A percentile compares a stretch with the other conserved stretches of the same genome.
These are phyloP conservation scores for Morpho achilles DNA, from an alignment of 2,888 invertebrate species.

Conservation along the genomic window DNA sequence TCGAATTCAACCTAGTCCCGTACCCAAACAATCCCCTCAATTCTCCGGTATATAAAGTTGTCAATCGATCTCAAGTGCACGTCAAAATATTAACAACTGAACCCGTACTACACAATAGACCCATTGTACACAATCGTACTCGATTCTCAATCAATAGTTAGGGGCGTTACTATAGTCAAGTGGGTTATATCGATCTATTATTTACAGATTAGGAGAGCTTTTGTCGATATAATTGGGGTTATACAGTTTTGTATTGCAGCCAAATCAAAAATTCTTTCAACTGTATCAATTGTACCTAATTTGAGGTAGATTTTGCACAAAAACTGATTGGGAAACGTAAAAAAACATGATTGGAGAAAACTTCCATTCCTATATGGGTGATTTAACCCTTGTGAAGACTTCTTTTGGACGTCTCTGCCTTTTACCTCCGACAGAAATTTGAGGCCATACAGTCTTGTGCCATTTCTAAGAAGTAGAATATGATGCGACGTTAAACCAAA, in stretches of 20 bases:
- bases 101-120: constrained; percentile 12
- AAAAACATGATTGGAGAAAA: no score
- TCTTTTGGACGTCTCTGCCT: no score
- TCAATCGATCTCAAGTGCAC: constrained; percentile 22
- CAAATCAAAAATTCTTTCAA: constrained; percentile 10
- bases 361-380: no score
- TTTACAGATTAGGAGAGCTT: constrained; percentile 28
- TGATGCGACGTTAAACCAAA: no score
- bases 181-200: constrained; percentile 38
- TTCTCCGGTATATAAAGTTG: neutral
- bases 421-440: no score
- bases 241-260: constrained; percentile 26
- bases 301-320: no score
- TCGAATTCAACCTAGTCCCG: constrained; percentile 25
- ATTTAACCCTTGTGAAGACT: no score
- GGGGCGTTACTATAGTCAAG: constrained; percentile 56
- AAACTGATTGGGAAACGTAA: no score
- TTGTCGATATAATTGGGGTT: constrained; percentile 42
- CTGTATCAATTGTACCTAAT: neutral
- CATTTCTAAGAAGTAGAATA: no score
- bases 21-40: neutral
- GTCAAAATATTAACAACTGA: constrained; percentile 23
- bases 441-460: no score
- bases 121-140: constrained; percentile 19
- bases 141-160: constrained; percentile 39